Evolutionary conservation across 2,113 vertebrate species (phyloP).

Genomic region (Larimichthys crocea): DNA sequence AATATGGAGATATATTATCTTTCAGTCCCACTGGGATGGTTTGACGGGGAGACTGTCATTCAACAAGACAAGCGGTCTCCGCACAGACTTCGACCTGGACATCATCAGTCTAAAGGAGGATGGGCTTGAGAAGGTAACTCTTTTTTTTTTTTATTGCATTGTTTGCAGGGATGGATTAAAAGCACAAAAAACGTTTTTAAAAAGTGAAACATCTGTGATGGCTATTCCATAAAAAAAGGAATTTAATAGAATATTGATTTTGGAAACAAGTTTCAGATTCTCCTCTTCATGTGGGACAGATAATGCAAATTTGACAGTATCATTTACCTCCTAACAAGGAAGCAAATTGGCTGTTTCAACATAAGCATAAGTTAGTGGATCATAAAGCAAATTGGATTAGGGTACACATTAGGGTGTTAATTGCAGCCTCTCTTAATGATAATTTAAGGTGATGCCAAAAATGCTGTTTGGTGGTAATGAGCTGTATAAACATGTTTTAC

Average conservation of each 20-base stretch:
- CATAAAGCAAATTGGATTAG: constrained; percentile 86
- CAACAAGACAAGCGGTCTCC: constrained; percentile 94
- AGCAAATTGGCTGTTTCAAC: constrained; percentile 81
- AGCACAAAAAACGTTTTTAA: neutral
- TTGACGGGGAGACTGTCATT: constrained; percentile 96
- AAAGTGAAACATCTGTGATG: neutral
- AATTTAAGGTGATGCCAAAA: constrained; percentile 80
- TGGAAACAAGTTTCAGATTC: constrained; percentile 43
- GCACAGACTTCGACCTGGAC: constrained; percentile 98
- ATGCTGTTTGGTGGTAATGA: constrained; percentile 78
- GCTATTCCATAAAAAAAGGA: constrained; percentile 6
- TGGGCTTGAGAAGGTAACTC: constrained; percentile 93
- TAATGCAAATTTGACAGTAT: constrained; percentile 73
- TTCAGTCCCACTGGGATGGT: constrained; percentile 98
- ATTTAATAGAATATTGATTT: constrained; percentile 30
- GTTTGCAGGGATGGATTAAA: neutral
- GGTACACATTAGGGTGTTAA: constrained; percentile 82
- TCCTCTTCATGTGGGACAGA: constrained; percentile 47
- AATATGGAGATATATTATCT: constrained; percentile 26
- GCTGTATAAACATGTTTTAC: constrained; percentile 71
- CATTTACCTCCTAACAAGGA: constrained; percentile 85
- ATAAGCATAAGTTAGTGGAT: constrained; percentile 83
- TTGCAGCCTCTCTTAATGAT: constrained; percentile 80
- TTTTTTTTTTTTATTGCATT: neutral
- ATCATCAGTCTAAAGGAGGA: constrained; percentile 98